A percentile compares a stretch with the other conserved stretches of the same genome.
phyloP scores from a whole-genome alignment of 2,888 invertebrate species.

The Uloborus plumipes region DNA sequence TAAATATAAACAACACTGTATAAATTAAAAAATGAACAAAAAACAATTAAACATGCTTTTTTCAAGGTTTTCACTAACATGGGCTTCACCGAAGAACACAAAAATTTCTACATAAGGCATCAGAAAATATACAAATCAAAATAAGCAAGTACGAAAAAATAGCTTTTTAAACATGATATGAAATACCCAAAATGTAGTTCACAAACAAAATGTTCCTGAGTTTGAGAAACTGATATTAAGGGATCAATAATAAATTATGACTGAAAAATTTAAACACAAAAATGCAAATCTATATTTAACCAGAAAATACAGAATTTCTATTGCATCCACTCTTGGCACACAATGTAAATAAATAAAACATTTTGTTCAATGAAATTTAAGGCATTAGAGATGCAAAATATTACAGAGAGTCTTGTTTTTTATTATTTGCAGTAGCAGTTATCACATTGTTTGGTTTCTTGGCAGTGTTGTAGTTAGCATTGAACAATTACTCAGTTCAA shows the following conservation, averaged over 20 bases:
- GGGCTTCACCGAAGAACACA: conserved; percentile 8
- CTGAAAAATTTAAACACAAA: not conserved
- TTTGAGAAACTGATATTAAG: conserved; percentile 33
- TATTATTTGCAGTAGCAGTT: conserved; percentile 30
- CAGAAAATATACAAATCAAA: conserved; percentile 23
- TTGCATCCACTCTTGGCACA: conserved; percentile 49
- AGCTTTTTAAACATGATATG: conserved; percentile 27
- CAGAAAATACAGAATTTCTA: not conserved
- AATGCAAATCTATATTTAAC: not conserved
- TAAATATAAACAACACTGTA: conserved; percentile 32
- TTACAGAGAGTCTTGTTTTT: conserved; percentile 15
- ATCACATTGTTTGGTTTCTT: conserved; percentile 59
- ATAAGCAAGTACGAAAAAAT: conserved; percentile 16
- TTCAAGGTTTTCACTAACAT: conserved; percentile 10
- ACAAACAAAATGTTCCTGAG: conserved; percentile 45
- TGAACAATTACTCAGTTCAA: conserved; percentile 57
- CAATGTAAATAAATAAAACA: conserved; percentile 36
- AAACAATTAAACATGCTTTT: conserved; percentile 19
- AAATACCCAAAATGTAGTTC: conserved; percentile 42
- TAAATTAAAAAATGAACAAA: conserved; percentile 40
- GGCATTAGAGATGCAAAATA: conserved; percentile 50
- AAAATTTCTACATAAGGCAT: conserved; percentile 15
- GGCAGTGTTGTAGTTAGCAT: conserved; percentile 58
- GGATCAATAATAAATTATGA: conserved; percentile 1
- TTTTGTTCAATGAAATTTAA: conserved; percentile 47